Evolutionary conservation across 2,888 invertebrate species (phyloP), one percentile per base, ranked within the genome.

Genomic region (Tetragonisca angustula): DNA sequence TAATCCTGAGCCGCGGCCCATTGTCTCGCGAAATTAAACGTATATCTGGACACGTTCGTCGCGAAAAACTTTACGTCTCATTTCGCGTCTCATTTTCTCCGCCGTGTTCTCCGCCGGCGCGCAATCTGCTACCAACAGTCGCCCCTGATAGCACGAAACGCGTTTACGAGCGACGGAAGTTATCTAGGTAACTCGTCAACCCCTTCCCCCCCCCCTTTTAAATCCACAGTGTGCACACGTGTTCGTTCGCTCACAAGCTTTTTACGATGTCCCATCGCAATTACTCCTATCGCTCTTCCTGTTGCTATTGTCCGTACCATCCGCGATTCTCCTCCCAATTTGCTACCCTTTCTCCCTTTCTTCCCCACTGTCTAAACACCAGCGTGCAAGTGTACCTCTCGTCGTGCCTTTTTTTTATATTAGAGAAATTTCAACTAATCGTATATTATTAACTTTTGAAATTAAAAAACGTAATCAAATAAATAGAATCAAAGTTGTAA

Each of bases 1-100:
- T 84, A 79, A 84, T 84, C 65, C 59, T 65, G 70, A 54, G 36
- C 24, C 32, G 62, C 13, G 50, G n/a, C 83, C 43, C 59, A 84
- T 84, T 84, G 84, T 84, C 43, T 73, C 73, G 65, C 73, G 61
- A 84, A 84, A 84, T 84, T 76, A 84, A 84, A 84, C 79, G 76
- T 84, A 67, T 79, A 79, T 76, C 73, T 59, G 59, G 43, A 69
- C 84, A 73, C 75, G 79, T 71, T 27, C 71, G 67, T 24, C 19
- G 84, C 32, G 67, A 32, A 32, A 43, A 52, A 65, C 50, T 75
- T 75, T 68, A 72, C 54, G 74, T 52, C 64, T 36, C 76, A 19
- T 64, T 21, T 59, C 54, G 36, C 5, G 9, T 43, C 43, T 43
- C 43, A 43, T 43, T 43, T 43, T 43, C 43, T 2, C 43, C 9